phyloP scores from a whole-genome alignment of 2,113 vertebrate genomes.

The Salminus brasiliensis region DNA sequence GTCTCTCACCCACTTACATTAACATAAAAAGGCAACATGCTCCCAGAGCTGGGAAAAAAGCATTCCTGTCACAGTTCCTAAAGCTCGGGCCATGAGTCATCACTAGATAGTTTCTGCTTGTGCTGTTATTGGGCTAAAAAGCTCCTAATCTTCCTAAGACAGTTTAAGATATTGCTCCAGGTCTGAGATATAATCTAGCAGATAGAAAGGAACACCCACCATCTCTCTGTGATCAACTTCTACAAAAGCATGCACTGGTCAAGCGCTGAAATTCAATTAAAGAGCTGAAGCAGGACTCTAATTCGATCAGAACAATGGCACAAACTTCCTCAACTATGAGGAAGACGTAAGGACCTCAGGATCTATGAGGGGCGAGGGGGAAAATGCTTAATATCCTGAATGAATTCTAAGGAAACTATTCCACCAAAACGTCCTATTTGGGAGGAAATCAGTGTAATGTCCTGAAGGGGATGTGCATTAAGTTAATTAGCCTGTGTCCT shows the following conservation, averaged over 20 bases:
- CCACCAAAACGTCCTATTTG: constrained; percentile 17
- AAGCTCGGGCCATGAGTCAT: constrained; percentile 33
- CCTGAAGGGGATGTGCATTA: constrained; percentile 33
- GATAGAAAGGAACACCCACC: background rate
- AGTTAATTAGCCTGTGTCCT: constrained; percentile 39
- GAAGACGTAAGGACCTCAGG: constrained; percentile 12
- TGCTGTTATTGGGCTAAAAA: constrained; percentile 26
- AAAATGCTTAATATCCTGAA: constrained; percentile 27
- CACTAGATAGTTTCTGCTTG: constrained; percentile 25
- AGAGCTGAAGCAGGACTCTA: constrained; percentile 35
- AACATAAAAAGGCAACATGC: constrained; percentile 7
- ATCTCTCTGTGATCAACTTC: constrained; percentile 21
- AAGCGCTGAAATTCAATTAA: constrained; percentile 35
- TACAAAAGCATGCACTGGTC: constrained; percentile 30
- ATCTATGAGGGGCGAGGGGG: background rate
- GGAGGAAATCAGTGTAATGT: constrained; percentile 34
- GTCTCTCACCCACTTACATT: constrained; percentile 1
- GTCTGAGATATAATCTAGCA: constrained; percentile 16
- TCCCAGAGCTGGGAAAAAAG: constrained; percentile 2
- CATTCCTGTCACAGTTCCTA: constrained; percentile 22
- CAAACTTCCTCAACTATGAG: constrained; percentile 18
- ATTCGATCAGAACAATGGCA: constrained; percentile 31
- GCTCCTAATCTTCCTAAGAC: constrained; percentile 9
- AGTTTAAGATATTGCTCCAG: constrained; percentile 29
- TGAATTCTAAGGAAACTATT: constrained; percentile 34